Percentiles rank a stretch among this genome's conserved stretches.
These are phyloP conservation scores for Gallinago paraguaiae DNA, from an alignment of 2,113 vertebrate genomes.

Conservation along the genomic window DNA sequence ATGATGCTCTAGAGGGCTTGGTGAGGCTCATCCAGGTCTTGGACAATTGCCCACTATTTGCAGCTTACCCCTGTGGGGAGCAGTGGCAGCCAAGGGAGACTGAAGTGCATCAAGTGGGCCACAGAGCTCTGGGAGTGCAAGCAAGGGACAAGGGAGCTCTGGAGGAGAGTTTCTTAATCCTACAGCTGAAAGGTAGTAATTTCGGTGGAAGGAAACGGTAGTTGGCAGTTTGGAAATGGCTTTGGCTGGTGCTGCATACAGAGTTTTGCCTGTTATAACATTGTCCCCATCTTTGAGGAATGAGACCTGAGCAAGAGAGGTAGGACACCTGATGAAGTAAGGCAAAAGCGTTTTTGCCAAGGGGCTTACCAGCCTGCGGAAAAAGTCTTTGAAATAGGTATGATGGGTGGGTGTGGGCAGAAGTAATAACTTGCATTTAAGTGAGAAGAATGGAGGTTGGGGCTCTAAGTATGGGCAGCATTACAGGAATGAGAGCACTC, in stretches of 20 bases:
- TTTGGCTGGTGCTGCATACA: not conserved
- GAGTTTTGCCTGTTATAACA: accelerated
- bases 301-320: not conserved
- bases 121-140: not conserved
- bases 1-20: not conserved
- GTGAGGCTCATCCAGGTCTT: not conserved
- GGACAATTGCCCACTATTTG: not conserved
- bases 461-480: not conserved
- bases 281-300: not conserved
- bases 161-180: not conserved
- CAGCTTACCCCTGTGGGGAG: not conserved
- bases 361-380: not conserved
- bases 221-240: not conserved
- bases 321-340: not conserved
- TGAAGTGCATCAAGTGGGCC: not conserved
- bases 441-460: not conserved
- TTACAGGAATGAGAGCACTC: too few species aligned
- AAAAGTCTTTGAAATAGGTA: not conserved
- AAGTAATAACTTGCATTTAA: not conserved
- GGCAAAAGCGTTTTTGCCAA: not conserved
- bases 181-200: not conserved
- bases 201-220: not conserved
- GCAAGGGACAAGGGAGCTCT: not conserved
- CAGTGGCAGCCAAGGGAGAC: not conserved
- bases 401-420: not conserved